Conservation (phyloP, 2,888 invertebrate species). For the Harpalus rubripes region DNA sequence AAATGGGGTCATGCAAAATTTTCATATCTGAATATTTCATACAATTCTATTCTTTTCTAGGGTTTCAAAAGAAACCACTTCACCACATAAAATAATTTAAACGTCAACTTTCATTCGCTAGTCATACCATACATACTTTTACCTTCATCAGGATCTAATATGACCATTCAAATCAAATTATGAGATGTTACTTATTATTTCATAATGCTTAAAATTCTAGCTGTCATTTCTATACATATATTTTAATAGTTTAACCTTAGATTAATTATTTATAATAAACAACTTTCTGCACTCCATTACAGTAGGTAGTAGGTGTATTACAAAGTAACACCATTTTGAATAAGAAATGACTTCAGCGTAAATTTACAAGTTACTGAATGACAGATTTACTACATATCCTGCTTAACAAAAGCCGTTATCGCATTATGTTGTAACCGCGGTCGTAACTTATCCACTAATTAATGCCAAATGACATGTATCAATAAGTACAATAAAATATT, state of each 20-base stretch:
- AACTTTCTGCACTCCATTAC: neutral
- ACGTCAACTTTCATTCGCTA: too few species aligned
- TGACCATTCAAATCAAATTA: neutral
- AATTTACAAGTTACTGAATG: neutral
- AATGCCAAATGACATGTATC: conserved; percentile 4
- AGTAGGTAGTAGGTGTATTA: neutral
- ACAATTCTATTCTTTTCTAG: too few species aligned
- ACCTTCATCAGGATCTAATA: too few species aligned
- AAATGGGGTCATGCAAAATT: too few species aligned
- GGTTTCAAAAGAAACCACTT: too few species aligned
- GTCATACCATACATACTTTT: too few species aligned
- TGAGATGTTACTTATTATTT: neutral
- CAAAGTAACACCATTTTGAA: conserved; percentile 5
- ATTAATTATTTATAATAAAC: neutral
- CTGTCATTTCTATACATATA: neutral
- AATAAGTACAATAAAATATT: conserved; percentile 28
- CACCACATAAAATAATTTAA: too few species aligned
- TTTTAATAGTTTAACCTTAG: neutral
- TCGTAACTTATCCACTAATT: conserved; percentile 17
- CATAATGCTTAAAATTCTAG: neutral
- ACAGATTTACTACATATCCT: conserved; percentile 8
- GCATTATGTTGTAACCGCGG: conserved; percentile 19
- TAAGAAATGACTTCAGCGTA: conserved; percentile 10
- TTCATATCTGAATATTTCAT: too few species aligned
- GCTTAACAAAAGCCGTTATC: neutral